A percentile compares a stretch with the other conserved stretches of the same genome.
phyloP scores from a whole-genome alignment of 2,113 vertebrate genomes.

The Crotalus helleri region DNA sequence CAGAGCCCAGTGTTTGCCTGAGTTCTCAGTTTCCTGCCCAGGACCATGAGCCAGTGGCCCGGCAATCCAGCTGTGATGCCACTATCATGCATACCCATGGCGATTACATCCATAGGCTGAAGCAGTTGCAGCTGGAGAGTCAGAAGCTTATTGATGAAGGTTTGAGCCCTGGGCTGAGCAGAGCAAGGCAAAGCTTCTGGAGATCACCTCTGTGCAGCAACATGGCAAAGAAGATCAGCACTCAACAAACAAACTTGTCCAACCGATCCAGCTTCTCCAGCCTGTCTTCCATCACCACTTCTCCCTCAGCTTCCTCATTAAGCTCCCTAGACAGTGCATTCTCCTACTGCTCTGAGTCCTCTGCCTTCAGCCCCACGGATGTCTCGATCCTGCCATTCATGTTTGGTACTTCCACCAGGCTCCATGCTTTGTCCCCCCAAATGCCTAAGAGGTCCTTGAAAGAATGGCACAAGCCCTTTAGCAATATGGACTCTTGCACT shows the following conservation, averaged over 20 bases:
- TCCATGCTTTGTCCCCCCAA: constrained; percentile 62
- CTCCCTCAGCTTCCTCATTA: constrained; percentile 71
- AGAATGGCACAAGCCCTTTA: constrained; percentile 62
- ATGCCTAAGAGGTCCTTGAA: constrained; percentile 49
- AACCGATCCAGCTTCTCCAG: constrained; percentile 74
- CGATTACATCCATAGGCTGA: constrained; percentile 59
- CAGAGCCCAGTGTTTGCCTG: constrained; percentile 70
- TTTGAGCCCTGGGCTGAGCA: constrained; percentile 34
- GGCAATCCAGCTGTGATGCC: constrained; percentile 74
- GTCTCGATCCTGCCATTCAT: constrained; percentile 61
- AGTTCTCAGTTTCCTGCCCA: constrained; percentile 49
- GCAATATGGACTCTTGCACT: constrained; percentile 41
- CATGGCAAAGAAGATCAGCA: constrained; percentile 48
- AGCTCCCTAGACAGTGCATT: constrained; percentile 76
- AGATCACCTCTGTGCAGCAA: constrained; percentile 46
- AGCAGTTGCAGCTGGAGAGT: constrained; percentile 61
- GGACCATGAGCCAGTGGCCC: constrained; percentile 62
- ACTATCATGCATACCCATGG: constrained; percentile 59
- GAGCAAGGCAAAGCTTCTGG: constrained; percentile 54
- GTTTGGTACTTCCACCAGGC: constrained; percentile 66
- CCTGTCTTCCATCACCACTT: constrained; percentile 73
- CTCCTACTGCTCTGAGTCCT: constrained; percentile 72
- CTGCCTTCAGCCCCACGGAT: constrained; percentile 63
- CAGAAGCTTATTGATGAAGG: constrained; percentile 63
- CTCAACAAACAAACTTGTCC: constrained; percentile 58